phyloP scores from a whole-genome alignment of 2,888 invertebrate species.

The Cerastoderma edule region DNA sequence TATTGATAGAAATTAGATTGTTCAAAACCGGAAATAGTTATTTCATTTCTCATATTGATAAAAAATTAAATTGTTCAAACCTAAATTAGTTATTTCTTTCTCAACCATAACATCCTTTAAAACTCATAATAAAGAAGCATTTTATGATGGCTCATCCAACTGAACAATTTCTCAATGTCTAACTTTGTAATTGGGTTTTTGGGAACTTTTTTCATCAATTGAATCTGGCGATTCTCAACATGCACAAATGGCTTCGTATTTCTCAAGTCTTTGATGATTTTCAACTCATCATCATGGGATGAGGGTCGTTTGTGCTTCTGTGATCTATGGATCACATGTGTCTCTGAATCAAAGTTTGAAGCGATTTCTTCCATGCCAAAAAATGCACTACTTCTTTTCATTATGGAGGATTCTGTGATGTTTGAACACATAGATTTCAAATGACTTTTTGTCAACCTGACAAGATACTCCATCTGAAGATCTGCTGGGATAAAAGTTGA shows the following conservation, averaged over 20 bases:
- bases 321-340: background rate
- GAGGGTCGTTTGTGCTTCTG: background rate
- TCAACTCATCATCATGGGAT: background rate
- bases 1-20: too few species aligned
- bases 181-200: background rate
- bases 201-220: background rate
- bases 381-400: constrained; percentile 8
- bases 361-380: constrained; percentile 6
- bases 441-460: constrained; percentile 3
- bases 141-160: background rate
- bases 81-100: too few species aligned
- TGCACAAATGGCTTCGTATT: background rate
- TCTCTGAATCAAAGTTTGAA: too few species aligned
- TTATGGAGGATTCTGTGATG: background rate
- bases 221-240: background rate
- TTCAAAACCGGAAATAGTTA: too few species aligned
- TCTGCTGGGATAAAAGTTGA: constrained; percentile 12
- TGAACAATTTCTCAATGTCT: background rate
- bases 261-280: background rate
- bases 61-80: too few species aligned
- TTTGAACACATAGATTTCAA: constrained; percentile 5
- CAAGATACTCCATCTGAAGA: constrained; percentile 9
- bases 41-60: too few species aligned
- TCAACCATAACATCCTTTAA: too few species aligned
- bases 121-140: background rate